Evolutionary conservation across 2,888 invertebrate species (phyloP).

Genomic region (Calameuta pallipes): DNA sequence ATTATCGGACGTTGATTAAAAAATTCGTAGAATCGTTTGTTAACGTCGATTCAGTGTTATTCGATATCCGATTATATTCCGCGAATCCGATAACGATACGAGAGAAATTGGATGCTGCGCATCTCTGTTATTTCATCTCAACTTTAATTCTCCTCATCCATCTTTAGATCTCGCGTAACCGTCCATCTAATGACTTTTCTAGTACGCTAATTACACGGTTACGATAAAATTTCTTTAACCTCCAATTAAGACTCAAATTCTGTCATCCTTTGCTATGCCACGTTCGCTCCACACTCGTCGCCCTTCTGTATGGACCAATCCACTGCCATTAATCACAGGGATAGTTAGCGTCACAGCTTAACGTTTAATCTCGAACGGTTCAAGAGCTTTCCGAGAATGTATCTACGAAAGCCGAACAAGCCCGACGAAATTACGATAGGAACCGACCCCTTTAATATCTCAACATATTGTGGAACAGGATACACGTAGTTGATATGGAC

Average conservation of each 20-base stretch:
- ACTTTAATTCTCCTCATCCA: neutral
- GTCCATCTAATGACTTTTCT: neutral
- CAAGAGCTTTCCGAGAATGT: neutral
- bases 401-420: neutral
- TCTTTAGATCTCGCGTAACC: neutral
- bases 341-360: neutral
- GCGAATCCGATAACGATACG: neutral
- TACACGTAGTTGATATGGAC: neutral
- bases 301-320: neutral
- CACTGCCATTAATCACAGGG: neutral
- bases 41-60: neutral
- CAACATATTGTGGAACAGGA: neutral
- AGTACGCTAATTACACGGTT: neutral
- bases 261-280: neutral
- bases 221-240: neutral
- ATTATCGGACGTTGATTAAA: neutral
- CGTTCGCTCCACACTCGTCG: neutral
- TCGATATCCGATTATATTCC: neutral
- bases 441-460: neutral
- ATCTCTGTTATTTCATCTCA: neutral
- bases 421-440: neutral
- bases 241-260: neutral
- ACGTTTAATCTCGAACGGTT: neutral
- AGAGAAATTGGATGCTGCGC: neutral
- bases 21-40: neutral